phyloP scores from a whole-genome alignment of 2,113 vertebrate species.

The Laticauda laticaudata region DNA sequence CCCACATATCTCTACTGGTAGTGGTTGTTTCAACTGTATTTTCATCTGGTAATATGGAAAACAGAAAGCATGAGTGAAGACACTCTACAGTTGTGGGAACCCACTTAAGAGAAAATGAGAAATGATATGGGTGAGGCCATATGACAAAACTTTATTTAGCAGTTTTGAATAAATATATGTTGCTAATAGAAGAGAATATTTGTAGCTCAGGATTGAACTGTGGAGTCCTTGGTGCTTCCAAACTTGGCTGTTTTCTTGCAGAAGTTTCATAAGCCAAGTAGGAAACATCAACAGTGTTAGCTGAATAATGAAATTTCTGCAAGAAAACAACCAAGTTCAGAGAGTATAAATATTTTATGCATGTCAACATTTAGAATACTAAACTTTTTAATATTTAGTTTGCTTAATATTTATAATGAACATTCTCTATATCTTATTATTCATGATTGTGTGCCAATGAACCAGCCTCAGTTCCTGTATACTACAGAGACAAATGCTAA shows the following conservation, averaged over 20 bases:
- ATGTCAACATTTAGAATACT: not conserved
- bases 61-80: not conserved
- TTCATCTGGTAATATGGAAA: not conserved
- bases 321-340: not conserved
- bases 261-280: not conserved
- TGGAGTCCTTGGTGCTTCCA: not conserved
- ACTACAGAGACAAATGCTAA: not conserved
- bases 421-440: not conserved
- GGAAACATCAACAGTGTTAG: not conserved
- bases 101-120: not conserved
- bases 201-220: not conserved
- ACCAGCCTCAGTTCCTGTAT: not conserved
- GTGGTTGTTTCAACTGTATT: not conserved
- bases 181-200: not conserved
- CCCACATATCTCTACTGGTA: not conserved
- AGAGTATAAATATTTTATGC: not conserved
- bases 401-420: not conserved
- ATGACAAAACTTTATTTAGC: not conserved
- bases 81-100: not conserved
- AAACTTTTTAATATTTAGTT: not conserved
- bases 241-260: not conserved
- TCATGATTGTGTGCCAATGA: not conserved
- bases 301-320: not conserved
- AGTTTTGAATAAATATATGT: not conserved
- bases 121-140: not conserved